Evolutionary conservation across 2,797 vertebrate species (phyloP).

Genomic region (Gadopsis bispinosus): DNA sequence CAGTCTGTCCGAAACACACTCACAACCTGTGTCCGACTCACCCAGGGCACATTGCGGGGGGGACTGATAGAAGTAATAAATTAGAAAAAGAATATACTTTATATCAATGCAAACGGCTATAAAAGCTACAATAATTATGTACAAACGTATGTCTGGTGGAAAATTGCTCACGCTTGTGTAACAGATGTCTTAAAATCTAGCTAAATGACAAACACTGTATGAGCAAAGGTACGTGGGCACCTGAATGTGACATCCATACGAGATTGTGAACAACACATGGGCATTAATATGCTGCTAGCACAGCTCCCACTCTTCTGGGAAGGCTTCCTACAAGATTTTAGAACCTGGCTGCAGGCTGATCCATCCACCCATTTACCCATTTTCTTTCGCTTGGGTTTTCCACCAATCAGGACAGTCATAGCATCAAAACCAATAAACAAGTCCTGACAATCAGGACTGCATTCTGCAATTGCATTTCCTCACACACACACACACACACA

Average conservation of each 20-base stretch:
- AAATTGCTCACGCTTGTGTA: background rate
- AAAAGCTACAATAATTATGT: background rate
- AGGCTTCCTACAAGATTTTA: background rate
- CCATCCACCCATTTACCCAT: too few species aligned
- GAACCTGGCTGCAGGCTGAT: background rate
- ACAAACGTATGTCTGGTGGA: background rate
- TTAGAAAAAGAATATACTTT: background rate
- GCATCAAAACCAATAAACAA: too few species aligned
- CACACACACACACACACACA: too few species aligned
- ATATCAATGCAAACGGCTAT: background rate
- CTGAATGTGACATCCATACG: background rate
- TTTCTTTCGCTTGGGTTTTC: too few species aligned
- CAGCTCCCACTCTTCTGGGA: background rate
- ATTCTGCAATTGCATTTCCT: too few species aligned
- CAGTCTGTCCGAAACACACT: conserved; percentile 62
- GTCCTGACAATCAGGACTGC: too few species aligned
- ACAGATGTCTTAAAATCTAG: background rate
- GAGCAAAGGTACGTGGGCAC: background rate
- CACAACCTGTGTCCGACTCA: conserved; percentile 48
- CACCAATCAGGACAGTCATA: too few species aligned
- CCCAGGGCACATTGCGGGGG: conserved; percentile 2
- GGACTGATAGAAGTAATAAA: background rate
- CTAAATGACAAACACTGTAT: background rate
- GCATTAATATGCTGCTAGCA: background rate
- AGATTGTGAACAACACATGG: background rate